These are phyloP conservation scores for Ladona fulva DNA, from an alignment of 1,140 invertebrate genomes.

Conservation along the genomic window DNA sequence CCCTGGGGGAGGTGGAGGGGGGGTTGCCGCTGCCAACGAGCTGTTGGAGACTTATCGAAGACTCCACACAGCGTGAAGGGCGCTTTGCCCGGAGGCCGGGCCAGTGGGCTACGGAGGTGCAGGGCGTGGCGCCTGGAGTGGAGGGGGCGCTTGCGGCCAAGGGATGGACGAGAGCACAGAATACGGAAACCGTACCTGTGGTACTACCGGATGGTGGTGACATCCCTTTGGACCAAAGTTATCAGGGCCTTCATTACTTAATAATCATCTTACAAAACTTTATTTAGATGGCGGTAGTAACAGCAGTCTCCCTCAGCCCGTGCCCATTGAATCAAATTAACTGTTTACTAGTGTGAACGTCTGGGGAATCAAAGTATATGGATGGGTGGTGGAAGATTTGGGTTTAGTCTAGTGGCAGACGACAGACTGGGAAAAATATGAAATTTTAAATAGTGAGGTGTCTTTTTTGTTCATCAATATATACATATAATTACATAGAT, in stretches of 20 bases:
- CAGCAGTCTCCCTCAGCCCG: not conserved
- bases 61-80: conserved; percentile 20
- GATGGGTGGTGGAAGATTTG: conserved; percentile 7
- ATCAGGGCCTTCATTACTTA: not conserved
- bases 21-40: conserved; percentile 28
- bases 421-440: not conserved
- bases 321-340: not conserved
- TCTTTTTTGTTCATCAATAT: conserved; percentile 4
- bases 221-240: not conserved
- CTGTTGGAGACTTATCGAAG: conserved; percentile 23
- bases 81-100: conserved; percentile 2
- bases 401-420: conserved; percentile 3
- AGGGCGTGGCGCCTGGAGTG: not conserved
- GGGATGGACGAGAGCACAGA: not conserved
- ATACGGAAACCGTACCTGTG: not conserved
- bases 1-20: conserved; percentile 36
- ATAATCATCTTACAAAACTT: too few relatives aligned
- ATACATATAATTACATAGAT: not conserved
- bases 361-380: conserved; percentile 9
- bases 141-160: not conserved
- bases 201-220: not conserved
- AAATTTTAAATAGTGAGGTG: conserved; percentile 1
- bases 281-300: not conserved
- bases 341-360: not conserved
- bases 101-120: not conserved